Base-by-base conservation (phyloP, 2,888 invertebrate species). In the Phyllotreta cruciferae region DNA sequence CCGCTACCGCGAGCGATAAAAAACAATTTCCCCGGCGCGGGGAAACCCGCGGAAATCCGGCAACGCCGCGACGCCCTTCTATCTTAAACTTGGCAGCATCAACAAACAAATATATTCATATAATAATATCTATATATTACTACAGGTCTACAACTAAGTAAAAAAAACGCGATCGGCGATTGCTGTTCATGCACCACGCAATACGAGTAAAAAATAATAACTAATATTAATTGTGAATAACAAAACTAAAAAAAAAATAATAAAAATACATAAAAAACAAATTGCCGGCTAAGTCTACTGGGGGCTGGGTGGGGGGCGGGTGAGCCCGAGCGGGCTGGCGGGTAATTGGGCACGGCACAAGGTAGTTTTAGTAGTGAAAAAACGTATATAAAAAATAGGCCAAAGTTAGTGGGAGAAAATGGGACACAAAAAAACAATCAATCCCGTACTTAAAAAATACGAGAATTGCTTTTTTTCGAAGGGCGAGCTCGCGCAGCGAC, bases 21-120 rank as follows among this genome's bases (percentile, higher is more conserved):
- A 47, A 47, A 47, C 14, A 24, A 44, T 11, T 10, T 42, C 5
- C n/a, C 14, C 14, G 47, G 2, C 2, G 41, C 36, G 34, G 13
- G 14, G 38, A 57, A 57, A 60, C 57, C 52, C 34, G 39, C 55
- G 44, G 61, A 65, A 70, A 66, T 66, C 69, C 69, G 70, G 71
- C 72, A 66, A 68, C 66, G 67, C 62, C 65, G 68, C 68, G 65
- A 70, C 69, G 72, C 64, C 71, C 70, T 68, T 24, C 71, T 81
- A 82, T 82, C 82, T 82, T 82, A 82, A 79, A 81, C 80, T 81
- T 78, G 82, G 82, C 82, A 82, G 82, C 82, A 81, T 81, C 79
- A 81, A 81, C 81, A 81, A 82, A 80, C 76, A 79, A 79, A 79
- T 76, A 78, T 77, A 73, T 72, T 70, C 71, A 72, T 74, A 75